Evolutionary conservation across 1,140 invertebrate species (phyloP).

Genomic region (Planococcus citri): DNA sequence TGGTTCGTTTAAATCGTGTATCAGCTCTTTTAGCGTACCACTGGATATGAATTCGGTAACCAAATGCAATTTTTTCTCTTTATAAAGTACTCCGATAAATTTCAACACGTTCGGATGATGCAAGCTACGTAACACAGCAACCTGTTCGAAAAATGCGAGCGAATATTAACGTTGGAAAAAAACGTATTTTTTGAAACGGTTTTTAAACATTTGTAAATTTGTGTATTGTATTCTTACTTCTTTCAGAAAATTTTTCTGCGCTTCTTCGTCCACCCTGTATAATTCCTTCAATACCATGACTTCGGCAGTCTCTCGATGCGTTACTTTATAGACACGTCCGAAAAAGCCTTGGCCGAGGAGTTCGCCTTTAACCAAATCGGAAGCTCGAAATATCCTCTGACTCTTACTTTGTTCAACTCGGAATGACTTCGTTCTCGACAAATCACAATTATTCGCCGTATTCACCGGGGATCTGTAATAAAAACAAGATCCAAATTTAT

Average conservation of each 20-base stretch:
- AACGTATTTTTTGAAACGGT: background rate
- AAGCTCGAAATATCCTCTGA: slow-evolving; percentile 76
- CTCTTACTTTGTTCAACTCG: slow-evolving; percentile 57
- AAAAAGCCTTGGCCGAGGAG: slow-evolving; percentile 82
- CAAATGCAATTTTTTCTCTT: slow-evolving; percentile 79
- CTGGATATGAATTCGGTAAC: slow-evolving; percentile 86
- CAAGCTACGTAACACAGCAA: slow-evolving; percentile 73
- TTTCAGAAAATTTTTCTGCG: slow-evolving; percentile 85
- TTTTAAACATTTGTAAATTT: background rate
- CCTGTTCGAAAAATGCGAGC: no score
- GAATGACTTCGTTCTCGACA: slow-evolving; percentile 76
- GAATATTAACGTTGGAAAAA: slow-evolving; percentile 22
- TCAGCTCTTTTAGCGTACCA: slow-evolving; percentile 72
- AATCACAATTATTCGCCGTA: slow-evolving; percentile 43
- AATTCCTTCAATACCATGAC: slow-evolving; percentile 92
- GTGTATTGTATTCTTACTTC: slow-evolving; percentile 47
- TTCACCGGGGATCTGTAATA: slow-evolving; percentile 34
- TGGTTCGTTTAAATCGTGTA: slow-evolving; percentile 53
- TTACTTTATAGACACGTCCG: slow-evolving; percentile 81
- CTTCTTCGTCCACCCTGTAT: slow-evolving; percentile 83
- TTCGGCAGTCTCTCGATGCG: slow-evolving; percentile 76
- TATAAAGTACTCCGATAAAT: slow-evolving; percentile 87
- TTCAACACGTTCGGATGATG: slow-evolving; percentile 80
- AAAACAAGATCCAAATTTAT: background rate
- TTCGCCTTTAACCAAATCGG: slow-evolving; percentile 78